Evolutionary conservation across 53 echinoderm and acorn worm genomes (phyloP).

Genomic region (Mesocentrotus franciscanus): DNA sequence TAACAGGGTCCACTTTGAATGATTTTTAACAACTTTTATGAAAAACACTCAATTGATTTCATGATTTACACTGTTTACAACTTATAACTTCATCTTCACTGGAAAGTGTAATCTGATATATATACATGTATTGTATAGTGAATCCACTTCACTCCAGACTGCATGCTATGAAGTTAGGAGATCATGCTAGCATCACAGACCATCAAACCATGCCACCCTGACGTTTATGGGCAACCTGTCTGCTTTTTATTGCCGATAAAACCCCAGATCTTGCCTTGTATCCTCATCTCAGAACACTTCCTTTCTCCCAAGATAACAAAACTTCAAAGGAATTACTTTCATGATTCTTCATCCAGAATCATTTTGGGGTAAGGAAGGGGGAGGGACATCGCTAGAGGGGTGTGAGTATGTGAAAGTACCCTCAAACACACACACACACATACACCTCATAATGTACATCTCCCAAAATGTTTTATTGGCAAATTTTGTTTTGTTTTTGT

Average conservation of each 20-base stretch:
- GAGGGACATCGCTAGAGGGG: no score
- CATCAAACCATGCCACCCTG: slow-evolving; percentile 41
- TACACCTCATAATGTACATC: no score
- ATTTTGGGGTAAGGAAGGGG: background rate
- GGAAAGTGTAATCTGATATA: no score
- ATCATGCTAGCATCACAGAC: slow-evolving; percentile 49
- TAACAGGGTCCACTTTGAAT: background rate
- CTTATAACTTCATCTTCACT: background rate
- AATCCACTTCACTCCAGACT: background rate
- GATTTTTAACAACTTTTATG: background rate
- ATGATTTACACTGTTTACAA: background rate
- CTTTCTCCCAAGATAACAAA: background rate
- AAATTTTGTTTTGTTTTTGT: no score
- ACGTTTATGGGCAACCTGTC: slow-evolving; percentile 44
- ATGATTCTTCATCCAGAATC: background rate
- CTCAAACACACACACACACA: background rate
- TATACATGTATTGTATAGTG: no score
- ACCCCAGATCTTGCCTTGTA: background rate
- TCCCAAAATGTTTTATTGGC: no score
- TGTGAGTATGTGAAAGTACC: no score
- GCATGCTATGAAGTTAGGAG: background rate
- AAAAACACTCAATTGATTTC: background rate
- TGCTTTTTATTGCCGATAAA: slow-evolving; percentile 59
- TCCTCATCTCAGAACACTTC: background rate
- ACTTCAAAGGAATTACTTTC: background rate